A percentile compares a stretch with the other conserved stretches of the same genome.
phyloP scores from a whole-genome alignment of 2,113 vertebrate genomes.

The Echinops telfairi region DNA sequence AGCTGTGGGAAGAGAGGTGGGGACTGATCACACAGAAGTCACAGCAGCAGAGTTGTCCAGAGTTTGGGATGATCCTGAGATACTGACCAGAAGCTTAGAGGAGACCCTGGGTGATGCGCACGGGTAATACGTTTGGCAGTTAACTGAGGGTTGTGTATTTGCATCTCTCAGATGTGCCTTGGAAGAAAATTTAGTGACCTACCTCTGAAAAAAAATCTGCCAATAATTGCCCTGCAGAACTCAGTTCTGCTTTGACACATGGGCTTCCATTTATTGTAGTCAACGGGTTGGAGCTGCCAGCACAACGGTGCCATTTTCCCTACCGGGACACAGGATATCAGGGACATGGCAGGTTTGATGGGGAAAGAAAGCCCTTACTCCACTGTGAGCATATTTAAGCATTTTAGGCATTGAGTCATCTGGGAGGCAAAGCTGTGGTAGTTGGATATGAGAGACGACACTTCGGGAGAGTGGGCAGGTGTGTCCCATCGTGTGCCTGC shows the following conservation, averaged over 20 bases:
- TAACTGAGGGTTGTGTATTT: not conserved
- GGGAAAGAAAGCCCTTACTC: not conserved
- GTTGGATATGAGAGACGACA: not conserved
- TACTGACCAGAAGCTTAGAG: not conserved
- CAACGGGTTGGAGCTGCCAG: not conserved
- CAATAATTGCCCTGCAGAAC: not conserved
- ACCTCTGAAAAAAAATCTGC: not conserved
- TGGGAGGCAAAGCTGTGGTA: not conserved
- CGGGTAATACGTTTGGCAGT: not conserved
- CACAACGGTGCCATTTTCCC: not conserved
- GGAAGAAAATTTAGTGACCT: too few relatives aligned
- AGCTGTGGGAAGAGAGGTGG: not conserved
- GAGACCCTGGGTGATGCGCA: not conserved
- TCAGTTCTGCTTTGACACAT: not conserved
- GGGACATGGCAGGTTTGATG: not conserved
- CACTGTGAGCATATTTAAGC: not conserved
- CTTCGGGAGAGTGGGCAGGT: too few relatives aligned
- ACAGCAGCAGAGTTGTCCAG: not conserved
- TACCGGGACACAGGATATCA: not conserved
- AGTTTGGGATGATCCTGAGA: not conserved
- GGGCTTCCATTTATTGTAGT: not conserved
- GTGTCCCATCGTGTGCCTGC: rapidly evolving
- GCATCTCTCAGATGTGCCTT: not conserved
- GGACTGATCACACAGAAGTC: not conserved
- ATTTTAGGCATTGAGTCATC: not conserved